Percentiles rank a stretch among this genome's conserved stretches.
phyloP scores from a whole-genome alignment of 2,888 invertebrate species.

The Taenaris catops region DNA sequence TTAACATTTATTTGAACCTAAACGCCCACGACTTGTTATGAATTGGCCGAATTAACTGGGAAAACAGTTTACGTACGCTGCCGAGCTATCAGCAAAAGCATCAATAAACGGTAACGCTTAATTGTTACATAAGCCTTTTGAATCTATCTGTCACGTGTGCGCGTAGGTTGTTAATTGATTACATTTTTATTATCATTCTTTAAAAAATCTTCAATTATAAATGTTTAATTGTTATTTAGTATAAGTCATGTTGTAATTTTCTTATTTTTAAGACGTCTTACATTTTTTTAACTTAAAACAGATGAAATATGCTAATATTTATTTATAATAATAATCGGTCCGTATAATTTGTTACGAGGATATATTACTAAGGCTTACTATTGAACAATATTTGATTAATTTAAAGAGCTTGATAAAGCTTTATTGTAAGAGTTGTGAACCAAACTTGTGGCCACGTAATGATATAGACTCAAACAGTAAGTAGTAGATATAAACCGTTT shows the following conservation, averaged over 20 bases:
- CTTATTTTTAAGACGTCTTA: slow-evolving; percentile 1
- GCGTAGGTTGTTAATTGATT: too few species aligned
- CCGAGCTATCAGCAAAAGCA: too few species aligned
- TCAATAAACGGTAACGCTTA: too few species aligned
- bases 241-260: slow-evolving; percentile 1
- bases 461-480: slow-evolving; percentile 56
- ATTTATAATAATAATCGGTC: slow-evolving; percentile 17
- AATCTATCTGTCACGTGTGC: background rate
- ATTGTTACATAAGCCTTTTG: too few species aligned
- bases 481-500: slow-evolving; percentile 45
- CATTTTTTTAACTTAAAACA: slow-evolving; percentile 2
- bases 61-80: too few species aligned
- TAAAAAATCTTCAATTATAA: slow-evolving; percentile 14
- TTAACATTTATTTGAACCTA: slow-evolving; percentile 1
- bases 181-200: slow-evolving; percentile 10
- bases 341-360: slow-evolving; percentile 35
- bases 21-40: slow-evolving; percentile 3
- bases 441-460: slow-evolving; percentile 75
- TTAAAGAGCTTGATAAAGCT: slow-evolving; percentile 78
- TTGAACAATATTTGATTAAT: slow-evolving; percentile 50
- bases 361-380: slow-evolving; percentile 22
- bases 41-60: background rate
- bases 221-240: slow-evolving; percentile 30
- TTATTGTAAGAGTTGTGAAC: slow-evolving; percentile 78
- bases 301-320: slow-evolving; percentile 8